Base-by-base conservation (phyloP, 2,797 vertebrate genomes). In the Heterohyrax brucei region DNA sequence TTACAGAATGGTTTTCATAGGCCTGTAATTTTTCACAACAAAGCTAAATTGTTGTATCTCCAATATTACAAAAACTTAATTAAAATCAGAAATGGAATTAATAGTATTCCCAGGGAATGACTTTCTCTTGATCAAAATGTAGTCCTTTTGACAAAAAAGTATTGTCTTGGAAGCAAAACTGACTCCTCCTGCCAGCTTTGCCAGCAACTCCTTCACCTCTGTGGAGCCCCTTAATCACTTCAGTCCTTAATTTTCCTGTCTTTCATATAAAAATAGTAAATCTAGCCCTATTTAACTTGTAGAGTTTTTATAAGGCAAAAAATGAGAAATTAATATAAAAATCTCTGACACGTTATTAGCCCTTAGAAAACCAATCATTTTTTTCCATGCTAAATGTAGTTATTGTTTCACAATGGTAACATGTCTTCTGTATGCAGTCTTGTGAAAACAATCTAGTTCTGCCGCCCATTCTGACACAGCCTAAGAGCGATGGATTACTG, bases 1-100 rank as follows among this genome's bases (percentile, higher is more conserved):
- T 96, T 96, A 89, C 48, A 92, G 59, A 89, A 89, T 92, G 78
- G 5, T 24, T 95, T 93, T 87, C 39, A 46, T 59, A 92, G 56
- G 30, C 46, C 78, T 94, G 9, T 93, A 80, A 66, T 56, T 79
- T 92, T 93, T 91, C 30, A n/a, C 80, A 26, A 90, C 64, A 88
- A 87, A 89, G 39, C 46, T 82, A 92, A 87, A 82, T 87, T 68
- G 22, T 28, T 95, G 79, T 95, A 96, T 92, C 53, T 10, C 9
- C 9, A 62, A 62, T 10, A 92, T 80, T 12, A 30, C 10, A 77
- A 79, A 66, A 88, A 73, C 68, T 82, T 72, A 21, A 26, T 90
- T 96, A 94, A 68, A 85, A 59, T 91, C 89, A 87, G n/a, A 30
- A 95, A 95, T 79, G 4, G 96, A 90, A 95, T 95, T 82, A 92